A percentile compares a stretch with the other conserved stretches of the same genome.
These are phyloP conservation scores for Oryzias sinensis DNA, from an alignment of 2,797 vertebrate genomes.

Conservation along the genomic window DNA sequence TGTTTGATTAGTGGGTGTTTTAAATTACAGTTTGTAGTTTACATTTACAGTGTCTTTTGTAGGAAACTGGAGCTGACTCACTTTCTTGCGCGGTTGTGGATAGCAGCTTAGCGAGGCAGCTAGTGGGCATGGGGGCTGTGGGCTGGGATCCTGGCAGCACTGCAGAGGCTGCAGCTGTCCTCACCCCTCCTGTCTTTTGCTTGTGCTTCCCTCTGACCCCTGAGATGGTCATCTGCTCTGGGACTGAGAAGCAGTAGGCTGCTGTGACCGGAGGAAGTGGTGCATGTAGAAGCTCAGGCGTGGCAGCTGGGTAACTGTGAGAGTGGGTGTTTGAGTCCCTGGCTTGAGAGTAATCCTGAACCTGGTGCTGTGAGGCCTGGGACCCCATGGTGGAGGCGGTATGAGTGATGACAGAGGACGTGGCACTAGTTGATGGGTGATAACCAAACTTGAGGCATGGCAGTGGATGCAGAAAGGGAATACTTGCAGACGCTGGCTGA, in stretches of 20 bases:
- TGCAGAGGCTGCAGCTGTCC: constrained; percentile 27
- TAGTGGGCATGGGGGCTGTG: constrained; percentile 51
- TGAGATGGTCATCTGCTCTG: constrained; percentile 54
- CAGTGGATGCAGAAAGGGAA: constrained; percentile 65
- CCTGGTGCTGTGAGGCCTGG: constrained; percentile 29
- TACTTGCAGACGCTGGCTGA: constrained; percentile 48
- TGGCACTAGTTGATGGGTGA: constrained; percentile 35
- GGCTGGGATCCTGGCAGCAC: constrained; percentile 15
- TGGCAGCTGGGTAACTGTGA: constrained; percentile 51
- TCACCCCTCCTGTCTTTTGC: constrained; percentile 63
- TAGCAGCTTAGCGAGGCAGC: constrained; percentile 85
- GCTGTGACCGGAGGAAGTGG: constrained; percentile 41
- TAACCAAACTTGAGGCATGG: constrained; percentile 78
- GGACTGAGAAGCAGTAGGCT: constrained; percentile 67
- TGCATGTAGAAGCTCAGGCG: constrained; percentile 36
- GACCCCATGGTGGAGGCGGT: constrained; percentile 63
- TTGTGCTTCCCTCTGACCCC: constrained; percentile 65
- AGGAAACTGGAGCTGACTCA: constrained; percentile 45
- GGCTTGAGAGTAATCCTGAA: constrained; percentile 56
- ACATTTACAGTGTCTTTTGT: background rate
- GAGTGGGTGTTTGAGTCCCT: constrained; percentile 55
- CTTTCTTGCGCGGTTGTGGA: constrained; percentile 67
- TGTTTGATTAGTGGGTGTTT: background rate
- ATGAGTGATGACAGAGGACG: constrained; percentile 71
- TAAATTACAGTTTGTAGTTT: background rate